Percentiles rank a stretch among this genome's conserved stretches.
Conservation (phyloP, 2,113 vertebrate species). For the Trochalopteron elliotii region DNA sequence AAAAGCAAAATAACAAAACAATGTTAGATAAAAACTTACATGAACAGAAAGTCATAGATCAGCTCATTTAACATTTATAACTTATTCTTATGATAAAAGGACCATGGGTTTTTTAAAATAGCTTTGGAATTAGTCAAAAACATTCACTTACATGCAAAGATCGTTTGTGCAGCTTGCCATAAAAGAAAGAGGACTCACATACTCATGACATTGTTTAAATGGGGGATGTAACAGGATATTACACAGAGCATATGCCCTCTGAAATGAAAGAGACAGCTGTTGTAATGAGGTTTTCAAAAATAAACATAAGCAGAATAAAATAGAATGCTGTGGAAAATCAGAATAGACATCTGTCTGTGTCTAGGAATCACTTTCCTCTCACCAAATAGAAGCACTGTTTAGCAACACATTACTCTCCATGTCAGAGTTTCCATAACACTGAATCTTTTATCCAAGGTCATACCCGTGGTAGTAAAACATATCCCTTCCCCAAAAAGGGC, state of each 20-base stretch:
- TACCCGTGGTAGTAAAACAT: neutral
- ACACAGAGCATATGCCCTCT: slow-evolving; percentile 84
- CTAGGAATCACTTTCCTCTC: neutral
- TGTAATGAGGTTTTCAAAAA: neutral
- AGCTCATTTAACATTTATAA: neutral
- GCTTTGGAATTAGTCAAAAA: neutral
- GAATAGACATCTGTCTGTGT: neutral
- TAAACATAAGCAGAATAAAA: neutral
- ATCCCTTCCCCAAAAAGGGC: neutral
- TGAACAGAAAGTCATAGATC: neutral
- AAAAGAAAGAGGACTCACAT: slow-evolving; percentile 90
- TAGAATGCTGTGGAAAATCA: neutral
- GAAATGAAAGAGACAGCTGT: neutral
- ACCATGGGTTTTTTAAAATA: neutral
- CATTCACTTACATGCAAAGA: slow-evolving; percentile 89
- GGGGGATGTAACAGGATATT: slow-evolving; percentile 79
- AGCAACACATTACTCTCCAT: neutral
- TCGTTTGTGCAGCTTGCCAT: slow-evolving; percentile 94
- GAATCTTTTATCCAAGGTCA: neutral
- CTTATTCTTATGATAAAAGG: neutral
- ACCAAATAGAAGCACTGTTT: neutral
- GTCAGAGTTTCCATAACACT: neutral
- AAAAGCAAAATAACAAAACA: neutral
- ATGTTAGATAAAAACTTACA: neutral
- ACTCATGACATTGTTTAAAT: slow-evolving; percentile 88